Evolutionary conservation across 2,888 invertebrate genomes (phyloP), one percentile per base, ranked within the genome.

Genomic region (Philhelius pedissequus): DNA sequence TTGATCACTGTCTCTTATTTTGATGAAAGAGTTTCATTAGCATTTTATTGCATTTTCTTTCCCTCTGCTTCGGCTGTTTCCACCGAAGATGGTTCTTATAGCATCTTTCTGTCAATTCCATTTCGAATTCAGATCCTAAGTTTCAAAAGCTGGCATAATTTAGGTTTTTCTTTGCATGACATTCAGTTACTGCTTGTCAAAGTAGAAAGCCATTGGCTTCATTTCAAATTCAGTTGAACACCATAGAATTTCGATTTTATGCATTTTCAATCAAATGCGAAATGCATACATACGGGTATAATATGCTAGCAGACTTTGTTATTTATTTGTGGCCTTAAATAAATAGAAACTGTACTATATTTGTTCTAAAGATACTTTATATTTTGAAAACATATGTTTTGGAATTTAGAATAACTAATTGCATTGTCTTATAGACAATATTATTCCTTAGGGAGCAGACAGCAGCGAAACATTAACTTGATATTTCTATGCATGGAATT

Each of bases 21-120:
- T 75, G 83, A 84, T 75, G 69, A 66, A 74, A 70, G 74, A 75
- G 30, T 79, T 79, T 79, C 79, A 84, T 84, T 84, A 84, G 83
- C 83, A 84, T 84, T 79, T 84, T 84, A 84, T 84, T 84, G 79
- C 83, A 75, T 84, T 84, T 75, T 66, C 68, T 35, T 20, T 77
- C 35, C 48, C 73, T 62, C 11, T 43, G 15, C 40, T n/a, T n/a
- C n/a, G 35, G 50, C 30, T 30, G 18, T 32, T 3, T 32, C 4
- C n/a, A n/a, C n/a, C 11, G 25, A 68, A 45, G 69, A 74, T 35
- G 68, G 25, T 58, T 60, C 15, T 22, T 30, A 62, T 48, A 35
- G 27, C n/a, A n/a, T 64, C 27, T 40, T 38, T 66, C 18, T 60
- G 60, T 62, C 74, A 43, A 66, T 79, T 79, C 48, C 30, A 78